A percentile compares a stretch with the other conserved stretches of the same genome.
Evolutionary conservation across 1,140 invertebrate species (phyloP).

Genomic region (Galleria mellonella): DNA sequence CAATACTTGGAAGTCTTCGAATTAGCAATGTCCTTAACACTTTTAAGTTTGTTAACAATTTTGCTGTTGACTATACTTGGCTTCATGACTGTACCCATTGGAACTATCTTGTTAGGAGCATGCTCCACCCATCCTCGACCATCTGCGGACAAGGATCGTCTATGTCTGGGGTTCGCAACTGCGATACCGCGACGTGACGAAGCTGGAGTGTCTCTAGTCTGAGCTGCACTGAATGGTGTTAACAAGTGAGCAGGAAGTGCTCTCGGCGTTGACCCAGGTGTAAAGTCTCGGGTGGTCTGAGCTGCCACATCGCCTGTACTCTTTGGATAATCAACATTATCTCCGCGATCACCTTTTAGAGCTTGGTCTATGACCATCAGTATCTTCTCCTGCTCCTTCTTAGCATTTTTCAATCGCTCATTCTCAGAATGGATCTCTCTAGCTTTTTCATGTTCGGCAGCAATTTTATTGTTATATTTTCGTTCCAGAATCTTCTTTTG

Average conservation of each 20-base stretch:
- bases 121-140: slow-evolving; percentile 93
- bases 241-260: slow-evolving; percentile 59
- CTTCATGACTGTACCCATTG: slow-evolving; percentile 90
- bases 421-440: slow-evolving; percentile 80
- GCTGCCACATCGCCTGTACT: slow-evolving; percentile 47
- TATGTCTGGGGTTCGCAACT: slow-evolving; percentile 83
- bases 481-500: slow-evolving; percentile 78
- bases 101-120: slow-evolving; percentile 81
- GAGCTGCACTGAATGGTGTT: slow-evolving; percentile 54
- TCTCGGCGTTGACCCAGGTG: slow-evolving; percentile 57
- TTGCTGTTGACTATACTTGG: slow-evolving; percentile 88
- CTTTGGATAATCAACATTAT: slow-evolving; percentile 25
- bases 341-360: slow-evolving; percentile 31
- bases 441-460: slow-evolving; percentile 81
- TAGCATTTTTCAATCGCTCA: slow-evolving; percentile 75
- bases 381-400: slow-evolving; percentile 74
- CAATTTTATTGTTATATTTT: slow-evolving; percentile 81
- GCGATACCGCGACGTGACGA: slow-evolving; percentile 70
- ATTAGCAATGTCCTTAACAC: slow-evolving; percentile 82
- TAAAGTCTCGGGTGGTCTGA: slow-evolving; percentile 50
- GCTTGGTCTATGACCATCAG: slow-evolving; percentile 57
- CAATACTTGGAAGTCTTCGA: slow-evolving; percentile 91
- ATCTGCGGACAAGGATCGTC: slow-evolving; percentile 85
- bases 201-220: slow-evolving; percentile 42
- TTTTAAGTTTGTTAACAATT: slow-evolving; percentile 86